Base-by-base conservation (phyloP, 2,797 vertebrate species). In the Enteromius unitaeniatus region DNA sequence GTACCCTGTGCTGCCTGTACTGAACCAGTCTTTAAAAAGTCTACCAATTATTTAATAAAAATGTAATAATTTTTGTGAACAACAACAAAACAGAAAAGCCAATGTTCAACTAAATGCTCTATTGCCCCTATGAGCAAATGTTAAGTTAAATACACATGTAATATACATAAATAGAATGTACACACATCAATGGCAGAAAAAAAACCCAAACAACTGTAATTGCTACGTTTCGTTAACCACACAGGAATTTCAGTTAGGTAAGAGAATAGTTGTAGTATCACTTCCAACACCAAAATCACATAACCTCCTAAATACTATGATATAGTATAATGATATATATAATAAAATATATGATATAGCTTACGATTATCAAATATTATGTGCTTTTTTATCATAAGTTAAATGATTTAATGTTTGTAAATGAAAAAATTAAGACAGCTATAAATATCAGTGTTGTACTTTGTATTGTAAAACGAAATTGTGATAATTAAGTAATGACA, bases 181-280 rank as follows among this genome's bases (percentile, higher is more conserved):
- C 15, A 13, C 45, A n/a, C 19, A 73, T 34, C 28, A 76, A 23
- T 21, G 34, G 1, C 11, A 76, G 13, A 15, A 40, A 17, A 40
- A 15, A 19, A 28, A 9, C 42, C 42, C 0, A 73, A 53, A 31
- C 17, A 74, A 34, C 5, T 34, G 3, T 28, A 60, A 11, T 26
- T 74, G 47, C 11, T 21, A 13, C 26, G 21, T 51, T 31, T 14
- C 6, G 37, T 37, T n/a, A 15, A 75, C 49, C 31, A 51, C 47
- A 28, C 2, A 75, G 11, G 19, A 21, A 55, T 40, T 77, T 62
- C 14, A 45, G n/a, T 77, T 7, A 3, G 55, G 55, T 77, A 26
- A 28, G 15, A n/a, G 19, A 62, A 72, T 6, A 31, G 37, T 31
- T 81, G 21, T 42, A n/a, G 37, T 60, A 60, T 81, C 51, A 75